These are phyloP conservation scores for Syrphus vitripennis DNA, from an alignment of 2,888 invertebrate genomes.

Conservation along the genomic window DNA sequence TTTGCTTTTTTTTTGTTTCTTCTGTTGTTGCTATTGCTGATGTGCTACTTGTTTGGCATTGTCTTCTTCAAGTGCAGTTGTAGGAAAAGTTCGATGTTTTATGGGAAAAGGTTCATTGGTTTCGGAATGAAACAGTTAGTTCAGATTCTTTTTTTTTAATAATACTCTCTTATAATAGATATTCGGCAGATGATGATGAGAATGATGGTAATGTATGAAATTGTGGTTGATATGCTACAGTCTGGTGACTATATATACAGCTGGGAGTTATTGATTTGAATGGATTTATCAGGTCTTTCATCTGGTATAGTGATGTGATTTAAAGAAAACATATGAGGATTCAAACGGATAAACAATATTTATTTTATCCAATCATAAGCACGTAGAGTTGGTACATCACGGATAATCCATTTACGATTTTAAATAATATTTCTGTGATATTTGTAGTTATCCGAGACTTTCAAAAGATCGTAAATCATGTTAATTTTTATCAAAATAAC, in stretches of 20 bases:
- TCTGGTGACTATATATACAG: neutral
- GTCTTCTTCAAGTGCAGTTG: constrained; percentile 65
- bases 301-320: neutral
- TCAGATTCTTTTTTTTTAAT: constrained; percentile 43
- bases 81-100: constrained; percentile 71
- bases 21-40: neutral
- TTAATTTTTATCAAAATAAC: neutral
- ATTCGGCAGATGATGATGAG: neutral
- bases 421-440: neutral
- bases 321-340: neutral
- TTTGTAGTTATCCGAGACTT: neutral
- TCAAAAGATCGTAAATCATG: no score
- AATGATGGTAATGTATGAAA: constrained; percentile 17
- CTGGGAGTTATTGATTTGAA: neutral
- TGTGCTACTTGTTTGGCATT: constrained; percentile 40
- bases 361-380: neutral
- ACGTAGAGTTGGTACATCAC: neutral
- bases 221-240: neutral
- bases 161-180: neutral
- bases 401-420: neutral
- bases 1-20: constrained; percentile 5
- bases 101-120: constrained; percentile 66
- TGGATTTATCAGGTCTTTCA: neutral
- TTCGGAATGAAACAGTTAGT: constrained; percentile 58
- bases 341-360: neutral